Percentiles rank a stretch among this genome's conserved stretches.
phyloP scores from a whole-genome alignment of 2,888 invertebrate species.

The Agrotis ipsilon region DNA sequence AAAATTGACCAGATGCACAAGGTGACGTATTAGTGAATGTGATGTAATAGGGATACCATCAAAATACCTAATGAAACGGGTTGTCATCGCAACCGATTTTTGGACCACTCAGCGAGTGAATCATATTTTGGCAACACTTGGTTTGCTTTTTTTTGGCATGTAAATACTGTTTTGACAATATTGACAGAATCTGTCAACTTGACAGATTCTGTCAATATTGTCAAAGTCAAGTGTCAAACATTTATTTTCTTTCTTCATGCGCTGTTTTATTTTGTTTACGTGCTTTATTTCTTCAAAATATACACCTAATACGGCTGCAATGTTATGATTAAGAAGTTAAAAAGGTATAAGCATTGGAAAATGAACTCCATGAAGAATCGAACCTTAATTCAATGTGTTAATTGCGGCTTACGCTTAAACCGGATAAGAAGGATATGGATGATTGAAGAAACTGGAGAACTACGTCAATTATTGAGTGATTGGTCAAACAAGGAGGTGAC shows the following conservation, averaged over 20 bases:
- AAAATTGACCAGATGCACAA: no score
- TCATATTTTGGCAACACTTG: slow-evolving; percentile 2
- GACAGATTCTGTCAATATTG: no score
- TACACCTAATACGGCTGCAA: no score
- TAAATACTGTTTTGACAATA: neutral
- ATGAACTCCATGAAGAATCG: slow-evolving; percentile 8
- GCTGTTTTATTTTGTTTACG: neutral
- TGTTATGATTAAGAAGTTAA: neutral
- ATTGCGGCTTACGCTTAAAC: slow-evolving; percentile 8
- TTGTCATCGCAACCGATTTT: no score
- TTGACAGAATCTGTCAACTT: neutral
- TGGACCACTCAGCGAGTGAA: neutral
- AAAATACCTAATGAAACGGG: no score
- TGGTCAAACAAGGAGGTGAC: slow-evolving; percentile 32
- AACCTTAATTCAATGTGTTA: slow-evolving; percentile 12
- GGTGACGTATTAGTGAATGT: no score
- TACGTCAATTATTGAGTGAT: slow-evolving; percentile 28
- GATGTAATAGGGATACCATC: no score
- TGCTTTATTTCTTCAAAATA: neutral
- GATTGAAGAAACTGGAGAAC: slow-evolving; percentile 23
- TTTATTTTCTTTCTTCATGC: neutral
- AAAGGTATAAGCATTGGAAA: neutral
- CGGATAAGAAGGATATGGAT: slow-evolving; percentile 9
- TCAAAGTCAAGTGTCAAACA: no score
- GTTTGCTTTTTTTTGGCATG: neutral